Base-by-base conservation (phyloP, 2,888 invertebrate species). In the Leucophenga montana region DNA sequence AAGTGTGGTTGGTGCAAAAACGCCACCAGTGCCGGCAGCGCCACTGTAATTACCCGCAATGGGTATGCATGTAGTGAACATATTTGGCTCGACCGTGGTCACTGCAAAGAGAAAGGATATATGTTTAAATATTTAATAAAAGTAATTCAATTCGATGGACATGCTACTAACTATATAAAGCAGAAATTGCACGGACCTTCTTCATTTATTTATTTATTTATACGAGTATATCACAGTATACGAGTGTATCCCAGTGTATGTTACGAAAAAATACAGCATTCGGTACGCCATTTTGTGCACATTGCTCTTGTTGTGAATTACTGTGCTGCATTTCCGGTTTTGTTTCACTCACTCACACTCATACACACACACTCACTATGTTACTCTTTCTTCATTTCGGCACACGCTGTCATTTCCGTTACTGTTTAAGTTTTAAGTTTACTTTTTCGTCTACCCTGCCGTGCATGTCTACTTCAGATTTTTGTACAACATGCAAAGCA, bases 21-120 rank as follows among this genome's bases (percentile, higher is more conserved):
- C 85, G 66, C 87, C 87, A 6, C 84, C 86, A 11, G 78, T 84
- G 66, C 75, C 80, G 22, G 73, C 77, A 48, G 70, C 61, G 8
- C 53, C 67, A 0, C 78, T 80, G 77, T 85, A 87, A 75, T 86
- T 89, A 89, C 90, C 83, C 39, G 85, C 82, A 88, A 92, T 85
- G 85, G 90, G 85, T 88, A 91, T 85, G 85, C 90, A 80, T 88
- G 92, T 84, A 88, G 89, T 90, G 85, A 87, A 90, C 89, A 85
- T 90, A 68, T 84, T 88, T 31, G 89, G 89, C 71, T 89, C 89
- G 18, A 88, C 88, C 44, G 89, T 89, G 65, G 88, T 89, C 69
- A 88, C 89, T 89, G 80, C 27, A 53, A 20, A 14, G 16, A 74
- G 22, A 6, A 31, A 56, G 31, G 62, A 56, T 20, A 48, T 44